A percentile compares a stretch with the other conserved stretches of the same genome.
Evolutionary conservation across 2,113 vertebrate species (phyloP).

Genomic region (Lophura nycthemera): DNA sequence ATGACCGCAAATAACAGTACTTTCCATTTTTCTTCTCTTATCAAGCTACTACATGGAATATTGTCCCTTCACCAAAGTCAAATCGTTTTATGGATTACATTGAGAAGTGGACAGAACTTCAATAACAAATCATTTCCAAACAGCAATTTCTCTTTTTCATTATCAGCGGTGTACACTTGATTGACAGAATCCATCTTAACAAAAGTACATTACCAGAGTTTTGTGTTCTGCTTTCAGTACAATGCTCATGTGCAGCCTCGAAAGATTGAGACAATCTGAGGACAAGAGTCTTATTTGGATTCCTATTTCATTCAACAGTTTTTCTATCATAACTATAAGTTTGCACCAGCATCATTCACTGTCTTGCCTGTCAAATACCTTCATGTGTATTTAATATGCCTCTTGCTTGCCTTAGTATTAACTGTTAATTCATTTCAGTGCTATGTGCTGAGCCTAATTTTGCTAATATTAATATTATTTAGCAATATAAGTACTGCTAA

Average conservation of each 20-base stretch:
- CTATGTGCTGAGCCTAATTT: background rate
- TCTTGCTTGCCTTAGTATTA: background rate
- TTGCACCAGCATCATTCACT: background rate
- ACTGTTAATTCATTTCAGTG: background rate
- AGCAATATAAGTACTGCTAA: background rate
- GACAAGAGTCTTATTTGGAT: constrained; percentile 45
- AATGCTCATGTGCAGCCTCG: background rate
- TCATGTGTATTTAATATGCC: background rate
- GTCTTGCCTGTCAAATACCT: background rate
- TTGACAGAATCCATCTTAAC: constrained; percentile 50
- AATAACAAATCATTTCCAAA: constrained; percentile 71
- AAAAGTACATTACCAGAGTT: background rate
- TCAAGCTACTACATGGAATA: constrained; percentile 40
- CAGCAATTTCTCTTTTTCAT: constrained; percentile 66
- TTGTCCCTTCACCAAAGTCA: constrained; percentile 49
- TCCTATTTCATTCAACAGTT: constrained; percentile 35
- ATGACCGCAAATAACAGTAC: constrained; percentile 37
- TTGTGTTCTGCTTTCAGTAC: background rate
- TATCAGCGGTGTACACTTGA: constrained; percentile 57
- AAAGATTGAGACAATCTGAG: constrained; percentile 24
- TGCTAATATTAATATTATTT: background rate
- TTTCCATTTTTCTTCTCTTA: constrained; percentile 57
- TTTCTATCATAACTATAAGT: background rate
- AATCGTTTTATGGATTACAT: constrained; percentile 69
- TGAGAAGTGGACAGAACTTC: constrained; percentile 69